Evolutionary conservation across 2,797 vertebrate species (phyloP).

Genomic region (Catostomus latipinnis): DNA sequence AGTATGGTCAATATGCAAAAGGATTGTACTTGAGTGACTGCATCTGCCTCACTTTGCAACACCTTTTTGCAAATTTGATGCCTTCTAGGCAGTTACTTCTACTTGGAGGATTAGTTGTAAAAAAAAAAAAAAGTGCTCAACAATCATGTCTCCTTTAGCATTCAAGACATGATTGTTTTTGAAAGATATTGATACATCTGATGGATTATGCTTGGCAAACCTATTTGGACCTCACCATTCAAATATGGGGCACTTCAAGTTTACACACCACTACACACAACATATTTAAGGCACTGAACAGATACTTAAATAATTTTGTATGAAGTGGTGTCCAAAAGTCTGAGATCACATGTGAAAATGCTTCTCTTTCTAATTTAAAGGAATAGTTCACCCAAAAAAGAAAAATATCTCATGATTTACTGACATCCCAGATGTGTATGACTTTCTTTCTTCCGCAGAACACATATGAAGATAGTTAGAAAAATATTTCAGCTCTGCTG

Average conservation of each 20-base stretch:
- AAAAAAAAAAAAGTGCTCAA: too few relatives aligned
- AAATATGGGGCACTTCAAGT: neutral
- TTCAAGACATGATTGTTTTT: neutral
- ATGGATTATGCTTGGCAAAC: neutral
- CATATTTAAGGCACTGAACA: neutral
- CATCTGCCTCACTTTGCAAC: neutral
- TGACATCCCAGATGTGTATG: too few relatives aligned
- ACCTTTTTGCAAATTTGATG: constrained; percentile 20
- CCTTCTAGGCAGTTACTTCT: neutral
- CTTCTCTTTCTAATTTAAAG: too few relatives aligned
- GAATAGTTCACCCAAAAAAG: too few relatives aligned
- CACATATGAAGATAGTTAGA: too few relatives aligned
- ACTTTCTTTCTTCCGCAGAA: too few relatives aligned
- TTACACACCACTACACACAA: neutral
- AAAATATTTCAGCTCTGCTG: too few relatives aligned
- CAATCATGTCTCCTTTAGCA: too few relatives aligned
- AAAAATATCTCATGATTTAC: too few relatives aligned
- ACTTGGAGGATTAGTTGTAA: neutral
- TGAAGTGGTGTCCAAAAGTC: neutral
- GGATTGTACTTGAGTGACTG: neutral
- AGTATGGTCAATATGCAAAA: neutral
- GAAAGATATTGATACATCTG: neutral
- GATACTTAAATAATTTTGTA: neutral
- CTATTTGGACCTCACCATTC: neutral
- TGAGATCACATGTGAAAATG: too few relatives aligned